These are phyloP conservation scores for Dermochelys coriacea DNA, from an alignment of 2,797 vertebrate species.

Conservation along the genomic window DNA sequence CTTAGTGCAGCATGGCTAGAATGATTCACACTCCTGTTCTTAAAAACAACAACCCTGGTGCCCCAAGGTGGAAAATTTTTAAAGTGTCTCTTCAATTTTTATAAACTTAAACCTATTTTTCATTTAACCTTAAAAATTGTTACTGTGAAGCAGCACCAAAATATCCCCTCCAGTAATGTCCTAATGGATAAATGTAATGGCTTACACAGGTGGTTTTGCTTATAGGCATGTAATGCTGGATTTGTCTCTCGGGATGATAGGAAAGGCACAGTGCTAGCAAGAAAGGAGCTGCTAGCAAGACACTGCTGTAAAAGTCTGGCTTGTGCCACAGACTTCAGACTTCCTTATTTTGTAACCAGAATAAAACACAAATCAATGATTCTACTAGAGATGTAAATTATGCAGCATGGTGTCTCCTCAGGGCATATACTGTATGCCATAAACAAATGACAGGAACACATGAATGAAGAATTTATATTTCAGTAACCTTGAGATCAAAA, in stretches of 20 bases:
- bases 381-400: neutral
- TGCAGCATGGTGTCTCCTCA: neutral
- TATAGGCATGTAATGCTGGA: neutral
- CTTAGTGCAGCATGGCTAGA: neutral
- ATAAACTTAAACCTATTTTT: neutral
- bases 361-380: constrained; percentile 15
- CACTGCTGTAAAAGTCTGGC: neutral
- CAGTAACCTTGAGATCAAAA: constrained; percentile 49
- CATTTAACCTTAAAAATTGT: neutral
- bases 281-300: neutral
- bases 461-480: constrained; percentile 49
- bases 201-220: constrained; percentile 11
- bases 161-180: neutral
- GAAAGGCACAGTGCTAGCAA: constrained; percentile 13
- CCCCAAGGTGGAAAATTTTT: neutral
- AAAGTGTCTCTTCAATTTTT: neutral
- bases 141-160: neutral
- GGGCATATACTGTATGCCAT: neutral
- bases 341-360: constrained; percentile 41
- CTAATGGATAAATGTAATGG: neutral
- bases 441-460: constrained; percentile 29
- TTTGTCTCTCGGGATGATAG: constrained; percentile 5
- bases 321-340: constrained; percentile 16
- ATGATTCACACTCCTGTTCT: neutral
- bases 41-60: neutral